Conservation (phyloP, 2,888 invertebrate species). For the Dioctria linearis region DNA sequence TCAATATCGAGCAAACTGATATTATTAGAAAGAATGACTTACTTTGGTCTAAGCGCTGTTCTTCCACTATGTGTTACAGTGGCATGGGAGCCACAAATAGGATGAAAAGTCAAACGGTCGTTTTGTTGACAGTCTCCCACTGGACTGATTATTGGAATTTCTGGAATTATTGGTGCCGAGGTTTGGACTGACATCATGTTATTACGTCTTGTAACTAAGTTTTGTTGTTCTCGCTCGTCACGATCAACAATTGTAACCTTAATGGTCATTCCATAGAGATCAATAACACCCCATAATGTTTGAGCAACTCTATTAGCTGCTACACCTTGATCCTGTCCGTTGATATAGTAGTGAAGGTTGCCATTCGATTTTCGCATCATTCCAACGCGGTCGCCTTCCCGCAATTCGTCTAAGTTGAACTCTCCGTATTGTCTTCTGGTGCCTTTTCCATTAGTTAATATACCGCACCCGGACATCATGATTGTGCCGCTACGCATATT, state of each 20-base stretch:
- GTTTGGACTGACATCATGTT: constrained; percentile 70
- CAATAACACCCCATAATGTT: constrained; percentile 94
- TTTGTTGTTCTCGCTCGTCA: constrained; percentile 83
- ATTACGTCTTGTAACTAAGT: constrained; percentile 80
- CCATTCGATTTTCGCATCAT: constrained; percentile 90
- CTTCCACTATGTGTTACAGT: constrained; percentile 91
- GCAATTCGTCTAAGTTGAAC: constrained; percentile 93
- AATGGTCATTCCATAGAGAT: constrained; percentile 95
- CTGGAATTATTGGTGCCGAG: constrained; percentile 61
- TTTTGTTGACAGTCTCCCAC: constrained; percentile 62
- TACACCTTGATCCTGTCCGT: constrained; percentile 92
- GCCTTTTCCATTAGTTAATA: constrained; percentile 96
- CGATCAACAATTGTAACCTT: constrained; percentile 90
- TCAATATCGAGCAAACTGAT: not conserved
- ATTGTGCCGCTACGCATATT: constrained; percentile 94
- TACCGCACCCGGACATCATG: constrained; percentile 98
- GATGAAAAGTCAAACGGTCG: constrained; percentile 89
- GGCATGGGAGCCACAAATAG: constrained; percentile 93
- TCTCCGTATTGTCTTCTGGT: constrained; percentile 93
- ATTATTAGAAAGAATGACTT: constrained; percentile 64
- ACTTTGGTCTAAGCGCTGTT: constrained; percentile 95
- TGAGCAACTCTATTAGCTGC: constrained; percentile 87
- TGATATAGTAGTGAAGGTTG: constrained; percentile 92
- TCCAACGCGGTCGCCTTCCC: constrained; percentile 93
- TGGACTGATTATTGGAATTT: constrained; percentile 50